Conservation (phyloP, 2,888 invertebrate genomes). For the Epistrophe grossulariae region DNA sequence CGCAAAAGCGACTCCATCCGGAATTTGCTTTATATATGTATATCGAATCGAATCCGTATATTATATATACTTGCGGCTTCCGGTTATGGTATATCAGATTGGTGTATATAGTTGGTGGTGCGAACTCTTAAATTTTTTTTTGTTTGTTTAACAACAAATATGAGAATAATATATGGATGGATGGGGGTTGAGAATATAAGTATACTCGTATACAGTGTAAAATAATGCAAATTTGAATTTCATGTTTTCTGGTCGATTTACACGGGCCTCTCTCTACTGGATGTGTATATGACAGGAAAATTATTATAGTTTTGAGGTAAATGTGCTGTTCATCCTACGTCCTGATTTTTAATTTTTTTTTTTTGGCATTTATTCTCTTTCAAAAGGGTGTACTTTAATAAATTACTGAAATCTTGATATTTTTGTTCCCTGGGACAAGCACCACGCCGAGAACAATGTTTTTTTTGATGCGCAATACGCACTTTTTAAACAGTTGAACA, state of each 20-base stretch:
- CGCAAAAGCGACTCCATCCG: constrained; percentile 14
- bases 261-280: constrained; percentile 37
- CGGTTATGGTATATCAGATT: not conserved
- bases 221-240: constrained; percentile 61
- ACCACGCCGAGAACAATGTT: no score
- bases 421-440: no score
- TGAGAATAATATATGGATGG: not conserved
- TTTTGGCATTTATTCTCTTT: not conserved
- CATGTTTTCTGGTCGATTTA: constrained; percentile 66
- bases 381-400: constrained; percentile 2
- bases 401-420: no score
- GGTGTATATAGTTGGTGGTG: not conserved
- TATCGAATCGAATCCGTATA: constrained; percentile 7
- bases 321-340: constrained; percentile 36
- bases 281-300: constrained; percentile 64
- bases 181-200: not conserved
- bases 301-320: constrained; percentile 66
- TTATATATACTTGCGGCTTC: constrained; percentile 19
- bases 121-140: not conserved
- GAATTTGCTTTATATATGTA: constrained; percentile 11
- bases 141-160: not conserved
- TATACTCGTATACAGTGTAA: constrained; percentile 21
- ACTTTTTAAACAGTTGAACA: no score
- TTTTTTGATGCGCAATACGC: no score
- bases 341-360: constrained; percentile 13